Base-by-base conservation (phyloP, 2,797 vertebrate species). In the Myiotriccus ornatus region DNA sequence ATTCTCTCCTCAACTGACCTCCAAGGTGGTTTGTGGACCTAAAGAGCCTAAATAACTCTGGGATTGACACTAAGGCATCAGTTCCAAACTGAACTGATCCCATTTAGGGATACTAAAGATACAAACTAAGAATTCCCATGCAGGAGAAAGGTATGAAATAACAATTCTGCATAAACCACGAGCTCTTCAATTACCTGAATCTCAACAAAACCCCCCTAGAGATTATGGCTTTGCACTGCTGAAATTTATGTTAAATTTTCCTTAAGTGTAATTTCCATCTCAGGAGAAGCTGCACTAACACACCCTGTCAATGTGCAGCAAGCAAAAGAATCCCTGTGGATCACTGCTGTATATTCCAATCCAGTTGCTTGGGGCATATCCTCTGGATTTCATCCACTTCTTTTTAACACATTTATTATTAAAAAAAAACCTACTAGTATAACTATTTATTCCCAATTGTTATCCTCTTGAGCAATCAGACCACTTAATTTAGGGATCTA, bases 61-160 rank as follows among this genome's bases (percentile, higher is more conserved):
- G 6, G 15, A 60, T 0, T 53, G 39, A 65, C 78, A 52, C 3
- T 4, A 35, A 50, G 27, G 30, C 8, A 32, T 28, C n/a, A 50
- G 3, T 71, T 76, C 32, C 53, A 70, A 55, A 41, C 0, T 0
- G 3, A 85, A 34, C 1, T 44, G 32, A 22, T 60, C 30, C n/a
- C 15, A 23, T 37, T 30, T 41, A 63, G 39, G 2, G 12, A 22
- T n/a, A 70, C 19, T 53, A 37, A 46, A 70, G 28, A 49, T 43
- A 9, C 7, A 77, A 63, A 73, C 5, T 34, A 77, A 92, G 6
- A 85, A 68, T 5, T 35, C 12, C 46, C 10, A 10, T 14, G 19
- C 20, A 52, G 52, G 75, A 69, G 13, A 59, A 57, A 84, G 11
- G 34, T 43, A 37, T 13, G 16, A 79, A 52, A 30, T 12, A 44